A percentile compares a stretch with the other conserved stretches of the same genome.
phyloP scores from a whole-genome alignment of 2,797 vertebrate genomes.

The Hozukius guyotensis region DNA sequence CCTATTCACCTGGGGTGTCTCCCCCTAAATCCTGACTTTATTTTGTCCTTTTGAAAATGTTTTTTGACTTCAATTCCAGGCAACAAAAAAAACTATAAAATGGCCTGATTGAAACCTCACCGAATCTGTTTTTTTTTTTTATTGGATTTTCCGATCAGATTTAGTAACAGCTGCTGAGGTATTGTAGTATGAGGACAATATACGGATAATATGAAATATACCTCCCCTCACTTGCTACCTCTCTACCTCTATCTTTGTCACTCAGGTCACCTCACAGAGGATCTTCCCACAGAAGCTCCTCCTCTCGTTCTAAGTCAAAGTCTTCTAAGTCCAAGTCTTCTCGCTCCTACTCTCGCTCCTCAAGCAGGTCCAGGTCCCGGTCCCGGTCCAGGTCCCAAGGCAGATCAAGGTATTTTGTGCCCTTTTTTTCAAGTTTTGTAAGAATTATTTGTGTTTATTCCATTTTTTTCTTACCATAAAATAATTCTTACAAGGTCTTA shows the following conservation, averaged over 20 bases:
- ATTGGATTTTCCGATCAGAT: background rate
- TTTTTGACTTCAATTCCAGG: background rate
- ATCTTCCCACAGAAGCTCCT: conserved; percentile 88
- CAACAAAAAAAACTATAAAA: background rate
- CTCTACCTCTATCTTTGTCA: conserved; percentile 50
- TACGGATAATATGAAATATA: background rate
- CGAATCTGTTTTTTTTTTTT: too few species aligned
- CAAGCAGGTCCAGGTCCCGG: conserved; percentile 88
- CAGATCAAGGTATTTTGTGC: conserved; percentile 81
- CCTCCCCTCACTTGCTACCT: accelerated
- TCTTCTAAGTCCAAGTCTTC: conserved; percentile 85
- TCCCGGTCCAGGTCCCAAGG: conserved; percentile 89
- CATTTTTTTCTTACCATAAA: background rate
- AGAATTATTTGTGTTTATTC: background rate
- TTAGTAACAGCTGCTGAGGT: background rate
- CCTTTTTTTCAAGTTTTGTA: background rate
- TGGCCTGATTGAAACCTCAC: background rate
- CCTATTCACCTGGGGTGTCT: accelerated
- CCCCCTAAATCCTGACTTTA: accelerated
- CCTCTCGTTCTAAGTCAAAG: conserved; percentile 90
- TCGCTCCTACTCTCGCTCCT: conserved; percentile 89
- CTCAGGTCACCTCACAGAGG: conserved; percentile 91
- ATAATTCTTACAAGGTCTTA: background rate
- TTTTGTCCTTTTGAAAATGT: too few species aligned
- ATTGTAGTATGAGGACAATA: background rate